Evolutionary conservation across 1,140 invertebrate species (phyloP), one percentile per base, ranked within the genome.

Genomic region (Phymorhynchus buccinoides): DNA sequence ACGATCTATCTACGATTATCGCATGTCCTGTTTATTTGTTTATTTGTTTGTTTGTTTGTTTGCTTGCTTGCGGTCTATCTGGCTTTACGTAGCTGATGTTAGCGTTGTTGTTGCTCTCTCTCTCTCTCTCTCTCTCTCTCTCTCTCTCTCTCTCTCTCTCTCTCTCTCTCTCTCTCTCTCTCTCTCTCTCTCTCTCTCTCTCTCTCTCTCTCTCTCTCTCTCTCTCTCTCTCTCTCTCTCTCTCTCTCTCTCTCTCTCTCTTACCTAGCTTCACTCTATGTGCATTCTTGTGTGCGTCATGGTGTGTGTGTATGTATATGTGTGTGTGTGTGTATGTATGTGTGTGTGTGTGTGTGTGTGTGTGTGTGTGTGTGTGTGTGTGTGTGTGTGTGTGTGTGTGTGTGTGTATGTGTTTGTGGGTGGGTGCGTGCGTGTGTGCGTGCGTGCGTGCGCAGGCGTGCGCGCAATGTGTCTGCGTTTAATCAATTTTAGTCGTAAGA

Each of bases 161-260:
- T 27, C 18, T 62, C 56, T 62, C 4, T 62, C 22, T 14, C 4
- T 22, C 56, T 14, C 30, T 75, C 0, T 75, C 71, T 75, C 0
- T 75, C 71, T 16, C 7, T 75, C n/a, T 35, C 9, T 75, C 30
- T 75, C 3, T 75, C 12, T 32, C 32, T 35, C 30, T 75, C 0
- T 75, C 71, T 75, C 0, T 75, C 71, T 16, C 7, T 75, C n/a
- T 35, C 9, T 75, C 30, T 75, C 3, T 75, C 12, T 32, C 32
- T 35, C n/a, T 75, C 32, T 6, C 27, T 71, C 9, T 27, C 7
- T 71, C 9, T 27, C 6, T 27, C 9, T 73, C 68, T 73, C 1
- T 73, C 68, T 73, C n/a, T 73, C 68, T 73, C n/a, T 73, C 68
- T 73, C n/a, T 52, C 48, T 52, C 48, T 52, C 48, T n/a, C n/a